Evolutionary conservation across 2,113 vertebrate genomes (phyloP), one percentile per base, ranked within the genome.

Genomic region (Plecotus auritus): DNA sequence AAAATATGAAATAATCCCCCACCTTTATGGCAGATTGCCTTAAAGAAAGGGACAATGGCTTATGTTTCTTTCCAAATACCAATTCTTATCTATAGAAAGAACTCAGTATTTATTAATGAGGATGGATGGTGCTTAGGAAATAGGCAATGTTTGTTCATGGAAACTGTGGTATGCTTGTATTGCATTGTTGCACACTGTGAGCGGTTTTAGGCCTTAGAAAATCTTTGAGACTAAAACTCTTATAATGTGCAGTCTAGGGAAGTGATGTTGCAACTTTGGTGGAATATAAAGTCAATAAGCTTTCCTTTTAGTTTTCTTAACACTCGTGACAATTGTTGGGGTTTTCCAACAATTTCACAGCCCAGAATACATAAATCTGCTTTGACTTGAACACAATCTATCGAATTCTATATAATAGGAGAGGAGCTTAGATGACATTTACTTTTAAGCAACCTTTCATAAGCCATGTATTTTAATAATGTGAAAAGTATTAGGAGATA

Each of bases 371-470:
- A 70, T 56, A 96, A 84, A 74, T 70, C 56, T 78, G 51, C 82
- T 94, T 94, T 86, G 56, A 56, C 54, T 95, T 93, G 85, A 88
- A 74, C 40, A 45, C 10, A 88, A 1, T 77, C 56, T 37, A 23
- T 76, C 32, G 85, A 47, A 28, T 67, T 93, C 72, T 37, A 1
- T 82, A 40, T 92, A 92, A 85, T 92, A 77, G 47, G 35, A 74
- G 16, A 69, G n/a, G 54, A n/a, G 0, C 2, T 85, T 61, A 85
- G 59, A 49, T 93, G 61, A 35, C 73, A 73, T 81, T 94, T 92
- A 70, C 54, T 78, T 83, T 92, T 92, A 95, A 92, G 70, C 40
- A 74, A 74, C 2, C 45, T 87, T 95, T 82, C 30, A 32, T 76
- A 67, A 81, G 26, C 32, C 47, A 5, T 28, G 42, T 26, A 22